These are phyloP conservation scores for Grammomys surdaster DNA, from an alignment of 2,113 vertebrate genomes.

Conservation along the genomic window DNA sequence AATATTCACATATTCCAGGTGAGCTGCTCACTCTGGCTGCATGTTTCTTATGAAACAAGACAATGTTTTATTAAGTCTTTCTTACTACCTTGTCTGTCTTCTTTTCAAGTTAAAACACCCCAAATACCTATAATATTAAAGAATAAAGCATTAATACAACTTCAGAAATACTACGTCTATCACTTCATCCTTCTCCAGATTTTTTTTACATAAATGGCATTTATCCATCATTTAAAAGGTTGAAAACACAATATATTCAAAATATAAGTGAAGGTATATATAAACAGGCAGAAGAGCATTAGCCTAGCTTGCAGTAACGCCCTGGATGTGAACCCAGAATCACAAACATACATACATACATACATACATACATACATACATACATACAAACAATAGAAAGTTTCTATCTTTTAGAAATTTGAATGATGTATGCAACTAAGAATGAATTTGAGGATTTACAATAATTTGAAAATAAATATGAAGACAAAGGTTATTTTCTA, in stretches of 20 bases:
- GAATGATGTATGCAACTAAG: neutral
- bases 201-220: constrained; percentile 9
- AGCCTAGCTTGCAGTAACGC: neutral
- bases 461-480: constrained; percentile 18
- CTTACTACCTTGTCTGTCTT: neutral
- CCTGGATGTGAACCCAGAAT: neutral
- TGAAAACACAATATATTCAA: neutral
- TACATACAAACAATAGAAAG: neutral
- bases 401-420: neutral
- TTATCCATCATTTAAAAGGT: neutral
- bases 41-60: neutral
- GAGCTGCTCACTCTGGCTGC: neutral
- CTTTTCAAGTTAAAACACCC: constrained; percentile 41
- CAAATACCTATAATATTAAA: constrained; percentile 2
- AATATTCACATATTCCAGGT: neutral
- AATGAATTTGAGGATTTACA: constrained; percentile 18
- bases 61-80: neutral
- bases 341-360: neutral
- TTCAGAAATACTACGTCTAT: neutral
- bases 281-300: neutral
- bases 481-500: neutral
- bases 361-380: neutral
- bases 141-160: neutral
- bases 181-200: neutral
- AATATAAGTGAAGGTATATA: neutral